Percentiles rank a stretch among this genome's conserved stretches.
Evolutionary conservation across 1,140 invertebrate genomes (phyloP).

Genomic region (Euborellia annulipes): DNA sequence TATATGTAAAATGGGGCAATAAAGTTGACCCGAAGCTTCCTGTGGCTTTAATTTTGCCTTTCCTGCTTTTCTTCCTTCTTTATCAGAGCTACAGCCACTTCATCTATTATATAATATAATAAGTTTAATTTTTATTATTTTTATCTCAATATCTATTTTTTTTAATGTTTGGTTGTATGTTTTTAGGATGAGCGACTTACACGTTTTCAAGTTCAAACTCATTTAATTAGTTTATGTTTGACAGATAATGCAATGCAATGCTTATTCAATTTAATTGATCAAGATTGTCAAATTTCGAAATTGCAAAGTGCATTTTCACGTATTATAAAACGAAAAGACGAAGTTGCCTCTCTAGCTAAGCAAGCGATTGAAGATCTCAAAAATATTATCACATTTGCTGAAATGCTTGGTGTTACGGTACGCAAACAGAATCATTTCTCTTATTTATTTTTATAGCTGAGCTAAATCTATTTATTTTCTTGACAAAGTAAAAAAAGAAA

Average conservation of each 20-base stretch:
- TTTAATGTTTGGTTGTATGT: slow-evolving; percentile 16
- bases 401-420: slow-evolving; percentile 58
- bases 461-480: too few relatives aligned
- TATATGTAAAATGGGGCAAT: too few relatives aligned
- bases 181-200: slow-evolving; percentile 41
- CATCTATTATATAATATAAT: too few relatives aligned
- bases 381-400: slow-evolving; percentile 45
- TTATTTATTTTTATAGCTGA: too few relatives aligned
- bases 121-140: slow-evolving; percentile 1
- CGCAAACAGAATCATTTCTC: too few relatives aligned
- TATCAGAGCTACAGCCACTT: too few relatives aligned
- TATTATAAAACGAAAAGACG: slow-evolving; percentile 41
- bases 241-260: slow-evolving; percentile 49
- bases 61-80: too few relatives aligned
- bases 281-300: slow-evolving; percentile 48
- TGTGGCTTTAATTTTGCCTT: too few relatives aligned
- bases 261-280: slow-evolving; percentile 53
- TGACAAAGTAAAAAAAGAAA: too few relatives aligned
- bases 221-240: slow-evolving; percentile 48
- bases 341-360: slow-evolving; percentile 44
- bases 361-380: slow-evolving; percentile 58
- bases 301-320: slow-evolving; percentile 41
- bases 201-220: slow-evolving; percentile 53
- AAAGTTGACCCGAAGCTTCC: too few relatives aligned
- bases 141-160: slow-evolving; percentile 8